Evolutionary conservation across 2,113 vertebrate genomes (phyloP), one percentile per base, ranked within the genome.

Genomic region (Cyprinus carpio): DNA sequence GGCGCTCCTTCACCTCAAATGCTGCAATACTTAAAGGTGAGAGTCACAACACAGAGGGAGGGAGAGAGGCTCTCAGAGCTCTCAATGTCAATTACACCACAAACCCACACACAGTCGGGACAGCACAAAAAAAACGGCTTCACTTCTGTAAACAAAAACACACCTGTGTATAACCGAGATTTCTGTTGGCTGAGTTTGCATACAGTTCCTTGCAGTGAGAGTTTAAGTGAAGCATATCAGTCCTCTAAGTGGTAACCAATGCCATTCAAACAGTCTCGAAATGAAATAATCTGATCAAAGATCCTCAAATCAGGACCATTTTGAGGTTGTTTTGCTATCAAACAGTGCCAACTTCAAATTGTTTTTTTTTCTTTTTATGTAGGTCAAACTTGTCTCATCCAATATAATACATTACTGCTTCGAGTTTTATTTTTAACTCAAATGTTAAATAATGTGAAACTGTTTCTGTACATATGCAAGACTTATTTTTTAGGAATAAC

Each of bases 1-100:
- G 88, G 85, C 84, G 85, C 88, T 82, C 85, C 82, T 90, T 88
- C 86, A 81, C 90, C 75, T 91, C 89, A 85, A 89, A 88, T 87
- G 87, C 87, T 15, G 16, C 34, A 5, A 6, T n/a, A 23, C 49
- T 80, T 20, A 51, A 85, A 46, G 62, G 20, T 4, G 72, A 83
- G 79, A 54, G 86, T 77, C 67, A 76, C 46, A 15, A 43, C 58
- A 69, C 34, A 31, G 4, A 34, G 37, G 34, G 8, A 23, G 20
- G 60, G 64, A 71, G 25, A 71, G 65, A 62, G 37, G 60, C 65
- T 58, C 65, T 69, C 65, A 16, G 64, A 31, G 64, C 27, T 75
- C 67, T 74, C 31, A 12, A n/a, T 23, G 54, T 65, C 75, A 80
- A 62, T 85, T 11, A 79, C 40, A 82, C 60, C 74, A 84, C 75